phyloP scores from a whole-genome alignment of 2,113 vertebrate species.

The Tragelaphus imberbis region DNA sequence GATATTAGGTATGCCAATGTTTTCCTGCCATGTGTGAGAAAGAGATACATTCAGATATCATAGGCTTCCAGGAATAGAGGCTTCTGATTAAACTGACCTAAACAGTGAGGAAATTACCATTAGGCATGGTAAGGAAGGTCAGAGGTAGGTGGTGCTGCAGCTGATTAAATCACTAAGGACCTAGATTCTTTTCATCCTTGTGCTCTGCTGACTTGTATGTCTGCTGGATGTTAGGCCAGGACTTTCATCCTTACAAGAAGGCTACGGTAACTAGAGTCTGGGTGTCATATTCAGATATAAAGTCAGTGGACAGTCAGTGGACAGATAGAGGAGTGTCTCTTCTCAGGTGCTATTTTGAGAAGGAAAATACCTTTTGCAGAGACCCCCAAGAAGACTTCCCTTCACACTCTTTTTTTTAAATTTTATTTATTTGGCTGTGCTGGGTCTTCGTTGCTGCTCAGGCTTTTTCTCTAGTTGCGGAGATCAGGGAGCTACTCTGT shows the following conservation, averaged over 20 bases:
- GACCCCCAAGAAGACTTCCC: neutral
- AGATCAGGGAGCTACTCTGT: neutral
- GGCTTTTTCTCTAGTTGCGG: neutral
- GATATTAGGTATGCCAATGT: neutral
- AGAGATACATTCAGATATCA: neutral
- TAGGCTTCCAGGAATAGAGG: neutral
- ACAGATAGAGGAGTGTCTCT: neutral
- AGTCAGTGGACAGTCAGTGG: neutral
- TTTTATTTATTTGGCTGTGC: neutral
- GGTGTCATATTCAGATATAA: neutral
- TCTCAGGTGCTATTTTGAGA: neutral
- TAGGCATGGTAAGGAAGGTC: neutral
- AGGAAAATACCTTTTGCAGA: neutral
- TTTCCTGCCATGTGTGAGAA: neutral
- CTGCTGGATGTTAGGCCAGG: neutral
- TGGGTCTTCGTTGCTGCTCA: neutral
- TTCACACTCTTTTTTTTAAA: neutral
- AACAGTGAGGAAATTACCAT: neutral
- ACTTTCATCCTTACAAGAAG: neutral
- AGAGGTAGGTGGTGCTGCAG: neutral
- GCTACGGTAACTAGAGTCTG: neutral
- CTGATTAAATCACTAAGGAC: neutral
- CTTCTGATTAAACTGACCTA: neutral
- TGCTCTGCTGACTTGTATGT: neutral
- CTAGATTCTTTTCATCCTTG: neutral